Base-by-base conservation (phyloP, 2,797 vertebrate species). In the Eleutherodactylus coqui region DNA sequence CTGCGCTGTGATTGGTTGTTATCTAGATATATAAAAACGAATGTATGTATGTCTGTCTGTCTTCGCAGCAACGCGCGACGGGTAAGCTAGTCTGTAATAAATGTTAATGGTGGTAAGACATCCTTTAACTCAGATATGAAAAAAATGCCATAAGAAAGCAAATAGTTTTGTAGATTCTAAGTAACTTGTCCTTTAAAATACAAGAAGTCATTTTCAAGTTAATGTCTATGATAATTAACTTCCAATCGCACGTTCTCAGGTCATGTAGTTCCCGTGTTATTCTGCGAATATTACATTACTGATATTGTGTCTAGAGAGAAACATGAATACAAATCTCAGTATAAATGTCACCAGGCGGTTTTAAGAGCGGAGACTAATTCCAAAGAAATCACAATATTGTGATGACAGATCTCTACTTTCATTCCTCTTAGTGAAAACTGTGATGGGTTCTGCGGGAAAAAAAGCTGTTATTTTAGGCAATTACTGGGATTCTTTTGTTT, bases 371-470 rank as follows among this genome's bases (percentile, higher is more conserved):
- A 9, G 43, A 69, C 47, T n/a, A 82, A 86, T 82, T 83, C 38
- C 49, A 64, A 70, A 86, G 36, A 27, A 82, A 83, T 86, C 85
- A 86, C 77, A 83, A 86, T 58, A 86, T 86, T 86, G 58, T 86
- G 85, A 83, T 77, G 79, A 86, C 73, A 72, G 73, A 86, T 86
- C 34, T 86, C 72, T 78, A 38, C 79, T 81, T 70, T 60, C 47
- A 3, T 58, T 67, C 36, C 45, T 76, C n/a, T 32, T 69, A 60
- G 55, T 38, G 69, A 64, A 80, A 60, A 47, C 10, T 51, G 32
- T 80, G 41, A 80, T 86, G 36, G 75, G 24, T 79, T 85, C 47
- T 79, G 58, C 32, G 24, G 16, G 27, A 82, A 60, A 53, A 67
- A 62, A 47, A 81, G 32, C 19, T 60, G 60, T 82, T 49, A 45